These are phyloP conservation scores for Hemicrepidius hirtus DNA, from an alignment of 2,888 invertebrate genomes.

Conservation along the genomic window DNA sequence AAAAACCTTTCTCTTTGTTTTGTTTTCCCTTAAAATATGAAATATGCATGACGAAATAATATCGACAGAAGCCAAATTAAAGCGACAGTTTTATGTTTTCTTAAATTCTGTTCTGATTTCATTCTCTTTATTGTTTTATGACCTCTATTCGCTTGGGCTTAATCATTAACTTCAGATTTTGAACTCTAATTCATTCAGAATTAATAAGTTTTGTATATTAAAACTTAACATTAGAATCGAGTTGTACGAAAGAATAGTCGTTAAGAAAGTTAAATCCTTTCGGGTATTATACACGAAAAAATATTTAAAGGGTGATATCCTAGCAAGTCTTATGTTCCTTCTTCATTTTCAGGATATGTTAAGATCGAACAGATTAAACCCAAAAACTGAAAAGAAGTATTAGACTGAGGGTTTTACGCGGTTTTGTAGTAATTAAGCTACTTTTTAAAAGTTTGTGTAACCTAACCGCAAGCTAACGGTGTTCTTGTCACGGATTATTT, in stretches of 20 bases:
- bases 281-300: not conserved
- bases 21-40: constrained; percentile 4
- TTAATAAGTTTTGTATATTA: no score
- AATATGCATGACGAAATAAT: constrained; percentile 14
- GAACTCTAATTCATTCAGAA: no score
- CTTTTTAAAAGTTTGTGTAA: constrained; percentile 1
- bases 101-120: not conserved
- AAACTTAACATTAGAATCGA: no score
- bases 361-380: constrained; percentile 57
- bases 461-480: not conserved
- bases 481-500: not conserved
- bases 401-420: not conserved
- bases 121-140: no score
- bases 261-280: no score
- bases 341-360: constrained; percentile 47
- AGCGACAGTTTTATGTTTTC: constrained; percentile 1
- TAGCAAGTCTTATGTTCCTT: constrained; percentile 18
- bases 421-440: constrained; percentile 33
- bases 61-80: not conserved
- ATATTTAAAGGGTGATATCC: constrained; percentile 22
- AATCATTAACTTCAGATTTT: no score
- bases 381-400: constrained; percentile 24
- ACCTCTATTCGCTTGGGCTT: no score
- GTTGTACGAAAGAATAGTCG: no score
- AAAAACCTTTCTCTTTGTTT: not conserved